A percentile compares a stretch with the other conserved stretches of the same genome.
Conservation (phyloP, 2,888 invertebrate genomes). For the Neocrepidodera transversa region DNA sequence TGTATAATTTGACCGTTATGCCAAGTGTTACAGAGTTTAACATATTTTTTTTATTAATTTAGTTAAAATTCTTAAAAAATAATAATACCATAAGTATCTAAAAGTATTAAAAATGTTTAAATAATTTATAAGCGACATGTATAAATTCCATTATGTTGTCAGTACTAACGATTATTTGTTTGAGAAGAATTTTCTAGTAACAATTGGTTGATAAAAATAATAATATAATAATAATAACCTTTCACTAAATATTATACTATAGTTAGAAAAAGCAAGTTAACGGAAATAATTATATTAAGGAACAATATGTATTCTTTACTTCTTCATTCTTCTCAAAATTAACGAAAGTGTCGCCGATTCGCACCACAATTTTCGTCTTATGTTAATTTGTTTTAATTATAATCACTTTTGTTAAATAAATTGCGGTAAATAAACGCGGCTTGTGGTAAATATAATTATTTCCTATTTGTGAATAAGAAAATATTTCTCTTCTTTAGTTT, state of each 20-base stretch:
- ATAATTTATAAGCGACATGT: not conserved
- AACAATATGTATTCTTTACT: not conserved
- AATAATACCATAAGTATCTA: too few relatives aligned
- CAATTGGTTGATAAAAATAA: conserved; percentile 1
- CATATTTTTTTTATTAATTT: too few relatives aligned
- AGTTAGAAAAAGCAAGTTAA: not conserved
- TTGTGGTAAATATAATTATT: too few relatives aligned
- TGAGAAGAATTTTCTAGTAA: not conserved
- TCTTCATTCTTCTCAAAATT: conserved; percentile 1
- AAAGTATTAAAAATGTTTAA: too few relatives aligned
- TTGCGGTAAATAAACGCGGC: too few relatives aligned
- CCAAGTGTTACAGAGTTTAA: too few relatives aligned
- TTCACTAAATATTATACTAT: not conserved
- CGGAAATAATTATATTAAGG: conserved; percentile 1
- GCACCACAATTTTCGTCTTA: not conserved
- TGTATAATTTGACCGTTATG: too few relatives aligned
- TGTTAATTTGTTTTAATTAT: too few relatives aligned
- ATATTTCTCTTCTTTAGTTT: too few relatives aligned
- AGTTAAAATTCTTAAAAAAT: too few relatives aligned
- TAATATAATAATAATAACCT: conserved; percentile 2
- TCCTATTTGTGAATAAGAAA: too few relatives aligned
- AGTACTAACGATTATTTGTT: conserved; percentile 4
- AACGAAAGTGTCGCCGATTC: conserved; percentile 7
- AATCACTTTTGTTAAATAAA: too few relatives aligned
- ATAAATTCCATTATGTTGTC: not conserved